phyloP scores from a whole-genome alignment of 1,140 invertebrate species.

The Brachionus asplanchnoidis region DNA sequence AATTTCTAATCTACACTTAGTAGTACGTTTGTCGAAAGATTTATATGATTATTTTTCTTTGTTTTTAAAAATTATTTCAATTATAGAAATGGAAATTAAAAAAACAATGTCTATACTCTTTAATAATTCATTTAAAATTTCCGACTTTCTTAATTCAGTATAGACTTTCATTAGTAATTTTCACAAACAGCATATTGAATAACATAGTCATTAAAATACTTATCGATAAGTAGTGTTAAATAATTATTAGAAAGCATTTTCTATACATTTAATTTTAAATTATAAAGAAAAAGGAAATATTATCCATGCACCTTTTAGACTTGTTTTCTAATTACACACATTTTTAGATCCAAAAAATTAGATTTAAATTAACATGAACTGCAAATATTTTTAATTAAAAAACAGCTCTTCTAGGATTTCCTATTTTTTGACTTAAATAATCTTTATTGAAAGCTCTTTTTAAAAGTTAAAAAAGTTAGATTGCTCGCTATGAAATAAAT shows the following conservation, averaged over 20 bases:
- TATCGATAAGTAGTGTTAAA: neutral
- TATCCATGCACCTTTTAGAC: neutral
- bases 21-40: neutral
- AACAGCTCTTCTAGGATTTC: neutral
- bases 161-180: no score
- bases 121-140: no score
- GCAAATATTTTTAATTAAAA: neutral
- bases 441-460: no score
- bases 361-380: neutral
- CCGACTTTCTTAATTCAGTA: no score
- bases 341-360: neutral
- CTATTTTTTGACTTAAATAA: neutral
- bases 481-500: no score
- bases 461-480: no score
- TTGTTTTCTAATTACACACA: neutral
- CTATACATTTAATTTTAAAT: neutral
- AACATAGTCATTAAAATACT: no score
- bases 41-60: neutral
- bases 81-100: no score
- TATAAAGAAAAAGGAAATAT: neutral
- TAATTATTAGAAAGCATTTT: neutral
- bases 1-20: neutral
- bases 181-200: no score
- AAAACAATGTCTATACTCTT: no score
- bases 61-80: neutral